Base-by-base conservation (phyloP, 37 sponge, comb jelly and placozoan species). In the Petrosia ficiformis region DNA sequence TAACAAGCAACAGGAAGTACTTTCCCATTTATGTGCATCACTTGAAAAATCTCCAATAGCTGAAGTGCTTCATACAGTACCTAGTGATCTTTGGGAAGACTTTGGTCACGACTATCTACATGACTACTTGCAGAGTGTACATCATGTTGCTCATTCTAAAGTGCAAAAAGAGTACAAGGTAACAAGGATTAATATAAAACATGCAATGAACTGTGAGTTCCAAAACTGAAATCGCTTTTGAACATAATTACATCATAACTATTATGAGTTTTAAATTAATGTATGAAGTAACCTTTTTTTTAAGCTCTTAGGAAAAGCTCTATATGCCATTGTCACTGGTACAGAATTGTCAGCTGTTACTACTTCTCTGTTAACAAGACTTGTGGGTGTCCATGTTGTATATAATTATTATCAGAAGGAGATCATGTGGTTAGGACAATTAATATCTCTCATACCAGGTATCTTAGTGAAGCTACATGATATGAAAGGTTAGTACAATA, bases 371-470 rank as follows among this genome's bases (percentile, higher is more conserved):
- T 59, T 66, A 21, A 1, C 35, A 21, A 39, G 66, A 26, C 57
- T 87, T n/a, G 77, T 67, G 22, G 77, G 82, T 32, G 30, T 87
- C 28, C 87, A 87, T 57, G 30, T 81, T 38, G 87, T 77, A n/a
- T 73, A 87, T 42, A 8, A 65, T 25, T 10, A 16, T 4, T 35
- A 56, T 29, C 64, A 54, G 39, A 28, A 60, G 26, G 63, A 81
- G 59, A 33, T 87, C 24, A 39, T 76, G 39, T 77, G 77, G 77
- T 87, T 87, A 77, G 77, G 77, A 2, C 77, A 81, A 39, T 66
- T 87, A 33, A 43, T 68, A 2, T 59, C 73, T 16, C 68, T 72
- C 44, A 61, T 5, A 34, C 87, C 87, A 25, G 48, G 77, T 31
- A 65, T 77, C n/a, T 11, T 87, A 42, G 54, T 33, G 2, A 25